Evolutionary conservation across 2,888 invertebrate species (phyloP), one percentile per base, ranked within the genome.

Genomic region (Hydriomena furcata): DNA sequence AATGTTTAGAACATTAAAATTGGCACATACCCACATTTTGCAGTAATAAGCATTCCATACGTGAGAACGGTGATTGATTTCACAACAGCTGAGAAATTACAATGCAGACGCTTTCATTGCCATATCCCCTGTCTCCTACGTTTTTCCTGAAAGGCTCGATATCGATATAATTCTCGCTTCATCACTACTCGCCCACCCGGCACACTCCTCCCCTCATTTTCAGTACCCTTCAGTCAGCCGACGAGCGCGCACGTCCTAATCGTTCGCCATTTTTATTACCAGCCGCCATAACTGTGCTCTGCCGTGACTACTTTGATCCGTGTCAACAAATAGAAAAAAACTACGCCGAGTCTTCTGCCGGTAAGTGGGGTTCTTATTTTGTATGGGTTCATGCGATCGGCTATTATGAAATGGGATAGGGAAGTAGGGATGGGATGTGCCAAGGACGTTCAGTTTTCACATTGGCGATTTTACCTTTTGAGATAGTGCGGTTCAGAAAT

Each of bases 201-300:
- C 38, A 25, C 38, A 43, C 37, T 28, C 20, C 35, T 13, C 43
- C 45, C 58, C 58, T 61, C 60, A 49, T 58, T 17, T 47, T 55
- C 55, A 53, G 58, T 68, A 69, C 71, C 68, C 79, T 77, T 79
- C 84, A 85, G 87, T 84, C 70, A 73, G 70, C 67, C 66, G 63
- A 70, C 73, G 67, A 66, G 71, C 66, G 73, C 73, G 74, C 65
- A 63, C 68, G 79, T n/a, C n/a, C n/a, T n/a, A 66, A 74, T 62
- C 38, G 52, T 47, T 63, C 74, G 76, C 76, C 77, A 75, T 79
- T 54, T 35, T 76, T 73, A 31, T 55, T 50, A 53, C 32, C 65
- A 67, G 76, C 64, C 84, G 84, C 84, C 79, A 82, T 42, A 79
- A 76, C 63, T 54, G 66, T 75, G 71, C 17, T 5, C 23, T 5